These are phyloP conservation scores for Stratiomys singularior DNA, from an alignment of 2,888 invertebrate genomes.

Conservation along the genomic window DNA sequence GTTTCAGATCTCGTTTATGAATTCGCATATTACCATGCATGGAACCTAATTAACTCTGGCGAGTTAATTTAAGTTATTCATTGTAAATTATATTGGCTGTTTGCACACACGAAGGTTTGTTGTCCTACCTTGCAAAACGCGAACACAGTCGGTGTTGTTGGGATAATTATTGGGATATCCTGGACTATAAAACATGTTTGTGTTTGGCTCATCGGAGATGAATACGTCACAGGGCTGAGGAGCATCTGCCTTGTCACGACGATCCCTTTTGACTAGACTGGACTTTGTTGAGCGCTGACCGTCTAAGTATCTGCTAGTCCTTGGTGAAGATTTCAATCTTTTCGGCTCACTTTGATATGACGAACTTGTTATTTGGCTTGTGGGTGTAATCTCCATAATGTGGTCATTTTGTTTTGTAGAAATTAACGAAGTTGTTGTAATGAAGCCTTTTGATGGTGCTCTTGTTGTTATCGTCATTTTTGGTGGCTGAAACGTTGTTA, in stretches of 20 bases:
- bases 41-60: background rate
- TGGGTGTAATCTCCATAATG: conserved; percentile 32
- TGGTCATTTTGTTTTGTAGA: background rate
- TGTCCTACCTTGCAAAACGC: conserved; percentile 73
- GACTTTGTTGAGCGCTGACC: background rate
- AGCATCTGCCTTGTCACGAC: conserved; percentile 34
- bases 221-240: conserved; percentile 69
- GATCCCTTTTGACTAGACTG: conserved; percentile 10
- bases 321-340: background rate
- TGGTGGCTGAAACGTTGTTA: conserved; percentile 52
- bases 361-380: conserved; percentile 34
- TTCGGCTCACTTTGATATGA: conserved; percentile 1
- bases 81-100: background rate
- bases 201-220: conserved; percentile 68
- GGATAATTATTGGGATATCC: conserved; percentile 76
- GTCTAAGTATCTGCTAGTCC: background rate
- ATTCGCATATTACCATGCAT: too few species aligned
- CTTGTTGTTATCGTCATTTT: conserved; percentile 50
- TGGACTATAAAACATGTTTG: conserved; percentile 76
- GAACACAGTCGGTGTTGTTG: conserved; percentile 74
- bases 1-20: too few species aligned
- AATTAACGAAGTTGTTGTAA: background rate
- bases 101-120: background rate
- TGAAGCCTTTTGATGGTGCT: conserved; percentile 7
- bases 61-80: conserved; percentile 14